Evolutionary conservation across 2,113 vertebrate species (phyloP).

Genomic region (Podocnemis expansa): DNA sequence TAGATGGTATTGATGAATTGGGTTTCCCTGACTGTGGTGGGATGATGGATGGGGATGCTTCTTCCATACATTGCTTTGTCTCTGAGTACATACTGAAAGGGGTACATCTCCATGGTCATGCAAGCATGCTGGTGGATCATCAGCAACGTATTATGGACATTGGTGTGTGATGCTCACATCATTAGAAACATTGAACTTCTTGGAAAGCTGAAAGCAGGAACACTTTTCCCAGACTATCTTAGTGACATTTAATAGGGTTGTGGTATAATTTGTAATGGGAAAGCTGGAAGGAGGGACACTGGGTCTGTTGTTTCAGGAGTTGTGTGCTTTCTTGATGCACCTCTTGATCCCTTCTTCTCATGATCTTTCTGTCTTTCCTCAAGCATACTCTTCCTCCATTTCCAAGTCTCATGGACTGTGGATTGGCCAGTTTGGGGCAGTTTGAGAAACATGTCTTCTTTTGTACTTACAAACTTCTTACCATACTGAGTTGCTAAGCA

Average conservation of each 20-base stretch:
- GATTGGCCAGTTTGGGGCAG: neutral
- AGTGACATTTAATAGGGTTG: neutral
- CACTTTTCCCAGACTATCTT: rapidly evolving
- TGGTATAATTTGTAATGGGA: neutral
- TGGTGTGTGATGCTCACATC: neutral
- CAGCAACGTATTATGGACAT: neutral
- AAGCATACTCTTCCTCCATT: neutral
- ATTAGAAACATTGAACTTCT: neutral
- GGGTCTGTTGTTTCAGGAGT: too few relatives aligned
- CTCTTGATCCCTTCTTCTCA: neutral
- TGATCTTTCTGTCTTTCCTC: too few relatives aligned
- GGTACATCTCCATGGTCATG: neutral
- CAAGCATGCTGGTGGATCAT: neutral
- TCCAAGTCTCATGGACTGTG: neutral
- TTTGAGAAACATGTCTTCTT: neutral
- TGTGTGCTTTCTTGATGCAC: neutral
- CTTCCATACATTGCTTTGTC: neutral
- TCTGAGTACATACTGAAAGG: neutral
- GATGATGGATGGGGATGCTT: neutral
- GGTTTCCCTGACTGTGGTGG: neutral
- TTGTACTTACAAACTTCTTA: too few relatives aligned
- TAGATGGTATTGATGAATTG: neutral
- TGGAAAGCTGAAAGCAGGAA: neutral
- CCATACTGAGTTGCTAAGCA: too few relatives aligned
- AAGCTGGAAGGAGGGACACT: neutral